A percentile compares a stretch with the other conserved stretches of the same genome.
These are phyloP conservation scores for Biston stratarius DNA, from an alignment of 2,888 invertebrate genomes.

Conservation along the genomic window DNA sequence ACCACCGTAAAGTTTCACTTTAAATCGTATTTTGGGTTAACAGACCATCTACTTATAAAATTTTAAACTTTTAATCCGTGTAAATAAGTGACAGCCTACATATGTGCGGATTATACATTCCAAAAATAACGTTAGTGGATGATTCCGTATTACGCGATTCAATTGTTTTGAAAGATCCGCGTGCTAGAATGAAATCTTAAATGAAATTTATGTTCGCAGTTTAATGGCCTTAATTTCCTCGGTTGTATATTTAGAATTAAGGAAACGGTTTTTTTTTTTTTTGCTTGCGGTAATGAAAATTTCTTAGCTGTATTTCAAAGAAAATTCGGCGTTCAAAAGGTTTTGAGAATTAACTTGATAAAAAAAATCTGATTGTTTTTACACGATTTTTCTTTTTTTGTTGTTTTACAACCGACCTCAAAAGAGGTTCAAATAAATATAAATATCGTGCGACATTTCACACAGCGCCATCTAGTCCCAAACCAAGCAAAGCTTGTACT, in stretches of 20 bases:
- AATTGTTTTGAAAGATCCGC: constrained; percentile 57
- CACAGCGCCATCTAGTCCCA: too few species aligned
- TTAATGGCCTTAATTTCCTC: constrained; percentile 47
- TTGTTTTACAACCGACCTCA: too few species aligned
- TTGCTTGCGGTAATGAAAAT: constrained; percentile 26
- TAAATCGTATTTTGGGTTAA: constrained; percentile 18
- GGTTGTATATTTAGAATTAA: constrained; percentile 37
- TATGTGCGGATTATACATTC: too few species aligned
- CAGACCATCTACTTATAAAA: too few species aligned
- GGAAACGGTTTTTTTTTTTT: constrained; percentile 34
- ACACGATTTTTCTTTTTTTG: too few species aligned
- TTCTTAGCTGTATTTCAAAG: constrained; percentile 8
- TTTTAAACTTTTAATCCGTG: too few species aligned
- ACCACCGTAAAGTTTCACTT: constrained; percentile 43
- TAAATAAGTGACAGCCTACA: too few species aligned
- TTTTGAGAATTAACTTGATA: not conserved
- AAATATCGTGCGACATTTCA: too few species aligned
- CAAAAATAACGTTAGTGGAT: constrained; percentile 37
- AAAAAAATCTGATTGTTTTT: not conserved
- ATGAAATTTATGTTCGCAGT: constrained; percentile 51
- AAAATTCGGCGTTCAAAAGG: constrained; percentile 2
- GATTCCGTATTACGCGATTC: constrained; percentile 45
- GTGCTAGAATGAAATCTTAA: constrained; percentile 54
- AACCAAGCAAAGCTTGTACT: too few species aligned
- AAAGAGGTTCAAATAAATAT: too few species aligned